Conservation (phyloP, 2,888 invertebrate species). For the Microplitis manilae region DNA sequence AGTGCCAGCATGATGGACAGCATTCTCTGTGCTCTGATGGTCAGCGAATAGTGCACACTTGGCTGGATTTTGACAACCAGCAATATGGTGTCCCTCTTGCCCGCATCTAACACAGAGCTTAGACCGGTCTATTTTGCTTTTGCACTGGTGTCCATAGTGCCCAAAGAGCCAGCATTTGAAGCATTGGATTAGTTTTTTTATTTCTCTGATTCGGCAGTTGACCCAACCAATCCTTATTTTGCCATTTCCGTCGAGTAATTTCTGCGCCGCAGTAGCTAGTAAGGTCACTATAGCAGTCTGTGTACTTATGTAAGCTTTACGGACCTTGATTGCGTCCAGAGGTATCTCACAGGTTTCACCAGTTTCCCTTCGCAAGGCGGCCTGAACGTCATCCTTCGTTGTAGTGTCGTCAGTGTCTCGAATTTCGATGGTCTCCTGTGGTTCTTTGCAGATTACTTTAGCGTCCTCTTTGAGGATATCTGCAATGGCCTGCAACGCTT, state of each 20-base stretch:
- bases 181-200: conserved; percentile 33
- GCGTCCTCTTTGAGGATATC: conserved; percentile 33
- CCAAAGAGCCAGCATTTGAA: conserved; percentile 45
- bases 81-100: conserved; percentile 38
- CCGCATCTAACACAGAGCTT: conserved; percentile 45
- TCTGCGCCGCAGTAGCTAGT: conserved; percentile 28
- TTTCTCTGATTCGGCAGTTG: conserved; percentile 37
- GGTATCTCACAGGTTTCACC: conserved; percentile 16
- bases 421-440: conserved; percentile 41
- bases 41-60: conserved; percentile 36
- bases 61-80: conserved; percentile 25
- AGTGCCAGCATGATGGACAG: conserved; percentile 39
- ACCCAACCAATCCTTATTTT: conserved; percentile 45
- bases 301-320: conserved; percentile 40
- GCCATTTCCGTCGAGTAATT: background rate
- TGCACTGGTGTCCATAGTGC: conserved; percentile 42
- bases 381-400: conserved; percentile 39
- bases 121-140: conserved; percentile 25
- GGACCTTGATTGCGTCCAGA: conserved; percentile 18
- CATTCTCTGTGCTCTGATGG: background rate
- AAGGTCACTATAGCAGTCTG: conserved; percentile 38
- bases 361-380: conserved; percentile 1
- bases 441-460: conserved; percentile 37
- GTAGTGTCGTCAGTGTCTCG: conserved; percentile 43
- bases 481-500: conserved; percentile 24